Evolutionary conservation across 2,888 invertebrate species (phyloP).

Genomic region (Drosophila gaucha): DNA sequence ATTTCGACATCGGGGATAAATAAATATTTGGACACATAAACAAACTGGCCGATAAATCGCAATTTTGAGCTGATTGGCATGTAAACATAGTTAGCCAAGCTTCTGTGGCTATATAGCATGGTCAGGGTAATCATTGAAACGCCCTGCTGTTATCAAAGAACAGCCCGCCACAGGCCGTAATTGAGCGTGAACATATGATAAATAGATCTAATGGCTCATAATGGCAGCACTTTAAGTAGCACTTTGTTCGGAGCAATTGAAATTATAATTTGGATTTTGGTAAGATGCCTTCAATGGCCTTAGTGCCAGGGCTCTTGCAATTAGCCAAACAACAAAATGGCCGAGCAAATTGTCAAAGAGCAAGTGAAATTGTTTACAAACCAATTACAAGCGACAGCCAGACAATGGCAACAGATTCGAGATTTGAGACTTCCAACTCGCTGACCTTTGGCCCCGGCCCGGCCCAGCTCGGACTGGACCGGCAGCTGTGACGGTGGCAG

Average conservation of each 20-base stretch:
- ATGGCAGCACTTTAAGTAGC: slow-evolving; percentile 20
- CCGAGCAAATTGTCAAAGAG: slow-evolving; percentile 71
- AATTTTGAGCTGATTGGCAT: slow-evolving; percentile 63
- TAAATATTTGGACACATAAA: slow-evolving; percentile 20
- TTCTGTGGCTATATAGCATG: neutral
- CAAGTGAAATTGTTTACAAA: slow-evolving; percentile 75
- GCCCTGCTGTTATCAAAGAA: slow-evolving; percentile 21
- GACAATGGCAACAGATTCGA: slow-evolving; percentile 72
- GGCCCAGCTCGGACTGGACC: slow-evolving; percentile 5
- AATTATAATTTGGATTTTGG: slow-evolving; percentile 39
- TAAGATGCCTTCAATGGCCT: slow-evolving; percentile 43
- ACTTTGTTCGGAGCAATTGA: slow-evolving; percentile 8
- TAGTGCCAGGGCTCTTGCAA: slow-evolving; percentile 52
- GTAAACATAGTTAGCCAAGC: slow-evolving; percentile 43
- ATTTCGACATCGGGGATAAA: slow-evolving; percentile 3
- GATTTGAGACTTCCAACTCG: slow-evolving; percentile 62
- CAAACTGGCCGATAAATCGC: slow-evolving; percentile 45
- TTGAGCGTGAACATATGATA: slow-evolving; percentile 59
- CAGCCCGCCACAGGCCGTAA: slow-evolving; percentile 25
- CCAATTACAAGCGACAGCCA: slow-evolving; percentile 66
- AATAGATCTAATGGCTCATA: slow-evolving; percentile 44
- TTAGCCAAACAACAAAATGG: slow-evolving; percentile 64
- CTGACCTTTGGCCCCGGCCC: slow-evolving; percentile 63
- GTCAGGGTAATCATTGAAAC: slow-evolving; percentile 20
- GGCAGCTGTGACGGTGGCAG: slow-evolving; percentile 53